phyloP scores from a whole-genome alignment of 2,888 invertebrate genomes.

The Xylota sylvarum region DNA sequence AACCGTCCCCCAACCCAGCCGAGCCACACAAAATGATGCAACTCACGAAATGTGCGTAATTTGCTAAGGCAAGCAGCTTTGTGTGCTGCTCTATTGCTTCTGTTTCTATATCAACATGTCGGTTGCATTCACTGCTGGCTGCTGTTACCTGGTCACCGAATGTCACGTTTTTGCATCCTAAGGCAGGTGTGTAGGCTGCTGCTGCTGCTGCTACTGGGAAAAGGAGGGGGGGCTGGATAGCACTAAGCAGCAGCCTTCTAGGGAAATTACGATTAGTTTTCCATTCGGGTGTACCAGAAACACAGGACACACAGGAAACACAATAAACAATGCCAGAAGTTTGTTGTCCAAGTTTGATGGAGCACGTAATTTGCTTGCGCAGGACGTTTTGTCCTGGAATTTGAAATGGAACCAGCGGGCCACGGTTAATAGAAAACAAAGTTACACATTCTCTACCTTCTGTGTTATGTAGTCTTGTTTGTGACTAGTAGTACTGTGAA shows the following conservation, averaged over 20 bases:
- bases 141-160: conserved; percentile 60
- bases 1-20: background rate
- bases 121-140: conserved; percentile 48
- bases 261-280: conserved; percentile 75
- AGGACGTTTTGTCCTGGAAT: conserved; percentile 76
- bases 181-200: conserved; percentile 11
- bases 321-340: conserved; percentile 76
- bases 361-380: conserved; percentile 77
- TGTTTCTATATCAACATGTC: conserved; percentile 64
- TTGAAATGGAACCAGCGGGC: conserved; percentile 74
- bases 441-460: conserved; percentile 67
- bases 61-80: conserved; percentile 54
- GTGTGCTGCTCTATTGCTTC: conserved; percentile 19
- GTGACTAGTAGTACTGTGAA: conserved; percentile 8
- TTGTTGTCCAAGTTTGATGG: conserved; percentile 77
- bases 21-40: conserved; percentile 54
- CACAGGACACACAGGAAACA: conserved; percentile 35
- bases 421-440: conserved; percentile 75
- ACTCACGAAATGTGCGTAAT: conserved; percentile 76
- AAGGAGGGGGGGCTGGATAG: background rate
- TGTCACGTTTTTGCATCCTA: conserved; percentile 72
- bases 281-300: conserved; percentile 50
- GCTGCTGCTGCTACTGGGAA: no score
- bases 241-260: conserved; percentile 30
- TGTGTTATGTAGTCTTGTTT: conserved; percentile 1